A percentile compares a stretch with the other conserved stretches of the same genome.
phyloP scores from a whole-genome alignment of 2,888 invertebrate species.

The Anthophora plumipes region DNA sequence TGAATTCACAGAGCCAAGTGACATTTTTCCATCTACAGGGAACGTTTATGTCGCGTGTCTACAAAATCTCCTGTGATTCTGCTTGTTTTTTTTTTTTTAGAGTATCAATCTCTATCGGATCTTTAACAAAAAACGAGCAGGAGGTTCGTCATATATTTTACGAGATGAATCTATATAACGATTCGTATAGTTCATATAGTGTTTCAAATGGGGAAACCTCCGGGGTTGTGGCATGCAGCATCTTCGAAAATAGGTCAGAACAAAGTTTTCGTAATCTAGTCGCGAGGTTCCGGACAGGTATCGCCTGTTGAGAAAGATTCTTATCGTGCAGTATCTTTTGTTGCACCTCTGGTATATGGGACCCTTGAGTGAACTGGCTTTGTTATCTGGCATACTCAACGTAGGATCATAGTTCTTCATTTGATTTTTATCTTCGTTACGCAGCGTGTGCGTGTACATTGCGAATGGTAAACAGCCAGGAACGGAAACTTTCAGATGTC shows the following conservation, averaged over 20 bases:
- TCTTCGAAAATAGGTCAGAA: conserved; percentile 59
- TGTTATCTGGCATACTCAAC: conserved; percentile 24
- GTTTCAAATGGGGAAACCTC: background rate
- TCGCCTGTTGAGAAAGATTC: conserved; percentile 58
- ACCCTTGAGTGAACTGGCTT: conserved; percentile 34
- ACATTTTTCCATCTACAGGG: conserved; percentile 39
- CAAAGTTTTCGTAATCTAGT: conserved; percentile 43
- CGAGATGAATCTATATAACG: too few species aligned
- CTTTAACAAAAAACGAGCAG: background rate
- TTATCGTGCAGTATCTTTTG: conserved; percentile 52
- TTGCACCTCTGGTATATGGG: conserved; percentile 29
- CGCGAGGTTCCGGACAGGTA: conserved; percentile 42
- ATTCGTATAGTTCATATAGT: background rate
- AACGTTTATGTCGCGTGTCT: conserved; percentile 10
- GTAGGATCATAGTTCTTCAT: conserved; percentile 10
- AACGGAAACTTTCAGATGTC: conserved; percentile 6
- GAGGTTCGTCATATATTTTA: background rate
- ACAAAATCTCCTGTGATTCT: conserved; percentile 12
- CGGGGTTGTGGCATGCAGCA: conserved; percentile 27
- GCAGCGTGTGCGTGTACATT: conserved; percentile 18
- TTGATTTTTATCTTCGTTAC: conserved; percentile 49
- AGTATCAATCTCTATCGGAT: background rate
- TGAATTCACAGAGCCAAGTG: conserved; percentile 16
- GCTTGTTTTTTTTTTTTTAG: background rate
- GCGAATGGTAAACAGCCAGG: conserved; percentile 23